A percentile compares a stretch with the other conserved stretches of the same genome.
phyloP scores from a whole-genome alignment of 2,888 invertebrate species.

The Ophion ventricosus region DNA sequence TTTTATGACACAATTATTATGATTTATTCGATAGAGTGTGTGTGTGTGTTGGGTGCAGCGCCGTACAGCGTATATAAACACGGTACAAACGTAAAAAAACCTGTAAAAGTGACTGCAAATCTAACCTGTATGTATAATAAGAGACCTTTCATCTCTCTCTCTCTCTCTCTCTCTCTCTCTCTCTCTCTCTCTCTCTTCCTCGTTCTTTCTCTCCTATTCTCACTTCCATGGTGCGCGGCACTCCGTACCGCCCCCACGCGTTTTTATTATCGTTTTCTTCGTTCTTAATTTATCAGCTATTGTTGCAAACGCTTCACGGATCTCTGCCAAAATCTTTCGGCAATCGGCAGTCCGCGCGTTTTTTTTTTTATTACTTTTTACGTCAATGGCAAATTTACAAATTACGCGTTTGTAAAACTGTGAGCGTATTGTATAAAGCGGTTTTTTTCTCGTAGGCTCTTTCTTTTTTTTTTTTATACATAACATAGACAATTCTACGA shows the following conservation, averaged over 20 bases:
- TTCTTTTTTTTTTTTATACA: conserved; percentile 52
- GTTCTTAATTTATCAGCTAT: neutral
- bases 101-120: conserved; percentile 75
- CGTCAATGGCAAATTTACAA: neutral
- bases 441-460: conserved; percentile 3
- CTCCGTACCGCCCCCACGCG: neutral
- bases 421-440: conserved; percentile 43
- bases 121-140: conserved; percentile 68
- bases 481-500: conserved; percentile 34
- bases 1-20: conserved; percentile 80
- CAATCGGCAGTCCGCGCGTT: no score
- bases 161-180: conserved; percentile 32
- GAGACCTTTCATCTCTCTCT: neutral
- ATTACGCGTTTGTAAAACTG: neutral
- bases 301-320: neutral
- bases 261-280: neutral
- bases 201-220: neutral
- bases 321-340: no score
- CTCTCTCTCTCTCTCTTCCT: conserved; percentile 27
- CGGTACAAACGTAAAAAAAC: conserved; percentile 81
- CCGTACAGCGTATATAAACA: conserved; percentile 80
- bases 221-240: no score
- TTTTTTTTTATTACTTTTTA: neutral
- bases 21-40: conserved; percentile 76
- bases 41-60: conserved; percentile 75